These are phyloP conservation scores for Arion vulgaris DNA, from an alignment of 1,140 invertebrate species.

Conservation along the genomic window DNA sequence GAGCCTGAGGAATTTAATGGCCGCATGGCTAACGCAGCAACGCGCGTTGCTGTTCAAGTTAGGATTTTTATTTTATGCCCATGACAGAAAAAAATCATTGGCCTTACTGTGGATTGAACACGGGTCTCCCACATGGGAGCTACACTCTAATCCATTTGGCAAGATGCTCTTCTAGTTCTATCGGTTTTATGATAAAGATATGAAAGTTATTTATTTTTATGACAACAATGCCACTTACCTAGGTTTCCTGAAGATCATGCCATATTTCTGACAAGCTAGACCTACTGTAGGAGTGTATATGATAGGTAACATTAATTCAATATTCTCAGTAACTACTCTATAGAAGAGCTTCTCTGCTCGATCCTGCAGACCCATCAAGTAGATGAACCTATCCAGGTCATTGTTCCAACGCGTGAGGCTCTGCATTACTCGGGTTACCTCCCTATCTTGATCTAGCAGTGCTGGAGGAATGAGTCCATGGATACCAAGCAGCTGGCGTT, in stretches of 20 bases:
- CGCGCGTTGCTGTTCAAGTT: too few species aligned
- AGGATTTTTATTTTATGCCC: too few species aligned
- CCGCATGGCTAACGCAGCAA: too few species aligned
- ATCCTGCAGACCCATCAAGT: constrained; percentile 64
- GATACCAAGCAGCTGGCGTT: constrained; percentile 69
- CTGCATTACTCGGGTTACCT: constrained; percentile 63
- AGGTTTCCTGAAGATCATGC: constrained; percentile 92
- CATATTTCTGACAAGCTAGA: constrained; percentile 96
- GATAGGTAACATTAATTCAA: constrained; percentile 96
- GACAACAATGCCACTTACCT: constrained; percentile 75
- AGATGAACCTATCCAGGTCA: constrained; percentile 69
- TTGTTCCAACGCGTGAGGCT: constrained; percentile 67
- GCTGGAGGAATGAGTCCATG: constrained; percentile 70
- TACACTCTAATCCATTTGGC: too few species aligned
- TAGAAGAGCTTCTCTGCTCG: constrained; percentile 84
- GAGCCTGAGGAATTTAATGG: too few species aligned
- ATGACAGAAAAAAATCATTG: too few species aligned
- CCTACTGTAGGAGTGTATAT: constrained; percentile 99
- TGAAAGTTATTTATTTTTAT: too few species aligned
- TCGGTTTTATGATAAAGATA: too few species aligned
- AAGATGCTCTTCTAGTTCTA: too few species aligned
- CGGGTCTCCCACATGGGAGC: too few species aligned
- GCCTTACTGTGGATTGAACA: too few species aligned
- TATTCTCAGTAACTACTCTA: constrained; percentile 91
- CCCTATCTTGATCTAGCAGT: constrained; percentile 62